A percentile compares a stretch with the other conserved stretches of the same genome.
Conservation (phyloP, 2,113 vertebrate species). For the Rhipidura dahli region DNA sequence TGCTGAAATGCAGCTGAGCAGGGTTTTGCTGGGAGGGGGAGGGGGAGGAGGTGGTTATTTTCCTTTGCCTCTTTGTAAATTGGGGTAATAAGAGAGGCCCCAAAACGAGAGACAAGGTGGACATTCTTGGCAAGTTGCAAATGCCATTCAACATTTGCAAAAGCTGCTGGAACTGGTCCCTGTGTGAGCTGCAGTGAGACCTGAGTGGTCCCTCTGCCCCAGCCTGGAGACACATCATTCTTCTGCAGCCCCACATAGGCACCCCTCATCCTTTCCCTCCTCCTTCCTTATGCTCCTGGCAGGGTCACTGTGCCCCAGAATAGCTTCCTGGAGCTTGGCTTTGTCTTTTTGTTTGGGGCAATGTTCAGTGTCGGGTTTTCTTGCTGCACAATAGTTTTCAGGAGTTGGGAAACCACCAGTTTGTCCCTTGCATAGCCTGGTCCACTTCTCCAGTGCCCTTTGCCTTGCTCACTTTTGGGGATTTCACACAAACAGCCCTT, state of each 20-base stretch:
- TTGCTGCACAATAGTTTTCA: neutral
- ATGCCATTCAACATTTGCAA: neutral
- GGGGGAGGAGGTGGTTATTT: neutral
- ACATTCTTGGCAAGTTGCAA: neutral
- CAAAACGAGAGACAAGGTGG: neutral
- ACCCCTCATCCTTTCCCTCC: neutral
- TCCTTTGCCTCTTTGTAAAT: neutral
- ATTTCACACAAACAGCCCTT: neutral
- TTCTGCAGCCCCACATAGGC: fast-evolving
- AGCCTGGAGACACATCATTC: neutral
- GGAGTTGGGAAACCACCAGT: neutral
- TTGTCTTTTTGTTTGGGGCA: neutral
- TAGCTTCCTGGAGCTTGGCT: neutral
- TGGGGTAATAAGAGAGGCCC: neutral
- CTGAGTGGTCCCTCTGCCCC: neutral
- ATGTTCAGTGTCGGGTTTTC: neutral
- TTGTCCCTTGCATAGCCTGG: neutral
- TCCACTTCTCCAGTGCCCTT: neutral
- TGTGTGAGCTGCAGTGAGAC: neutral
- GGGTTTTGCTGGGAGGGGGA: neutral
- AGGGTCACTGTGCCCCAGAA: neutral
- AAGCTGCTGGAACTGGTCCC: neutral
- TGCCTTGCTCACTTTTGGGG: neutral
- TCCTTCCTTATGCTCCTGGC: neutral
- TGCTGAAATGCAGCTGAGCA: neutral